Evolutionary conservation across 2,797 vertebrate genomes (phyloP).

Genomic region (Phoeniculus purpureus): DNA sequence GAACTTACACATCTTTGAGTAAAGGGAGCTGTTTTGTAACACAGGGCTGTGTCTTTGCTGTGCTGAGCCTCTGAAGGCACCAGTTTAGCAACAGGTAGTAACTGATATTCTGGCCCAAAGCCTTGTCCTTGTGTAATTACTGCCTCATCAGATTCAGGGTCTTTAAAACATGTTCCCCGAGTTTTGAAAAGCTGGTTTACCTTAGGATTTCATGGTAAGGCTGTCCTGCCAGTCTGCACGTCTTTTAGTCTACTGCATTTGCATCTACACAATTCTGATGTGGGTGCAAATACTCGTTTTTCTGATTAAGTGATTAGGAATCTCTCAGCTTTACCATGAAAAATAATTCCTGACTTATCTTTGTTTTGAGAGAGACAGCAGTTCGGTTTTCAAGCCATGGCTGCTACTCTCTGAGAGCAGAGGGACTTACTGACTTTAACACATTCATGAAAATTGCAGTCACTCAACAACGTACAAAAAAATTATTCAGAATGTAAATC

Average conservation of each 20-base stretch:
- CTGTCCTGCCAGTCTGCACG: background rate
- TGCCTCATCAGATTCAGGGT: background rate
- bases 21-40: background rate
- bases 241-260: background rate
- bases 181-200: background rate
- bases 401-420: background rate
- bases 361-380: background rate
- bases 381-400: background rate
- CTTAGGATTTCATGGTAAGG: background rate
- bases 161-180: background rate
- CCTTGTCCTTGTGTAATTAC: background rate
- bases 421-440: background rate
- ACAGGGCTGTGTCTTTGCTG: background rate
- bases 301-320: background rate
- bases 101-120: background rate
- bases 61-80: background rate
- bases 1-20: background rate
- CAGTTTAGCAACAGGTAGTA: background rate
- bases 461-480: background rate
- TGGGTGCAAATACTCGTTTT: background rate
- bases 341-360: background rate
- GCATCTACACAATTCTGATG: background rate
- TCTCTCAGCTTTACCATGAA: background rate
- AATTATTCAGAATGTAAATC: background rate
- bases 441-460: background rate